Base-by-base conservation (phyloP, 2,113 vertebrate species). In the Plecturocebus donacophilus region DNA sequence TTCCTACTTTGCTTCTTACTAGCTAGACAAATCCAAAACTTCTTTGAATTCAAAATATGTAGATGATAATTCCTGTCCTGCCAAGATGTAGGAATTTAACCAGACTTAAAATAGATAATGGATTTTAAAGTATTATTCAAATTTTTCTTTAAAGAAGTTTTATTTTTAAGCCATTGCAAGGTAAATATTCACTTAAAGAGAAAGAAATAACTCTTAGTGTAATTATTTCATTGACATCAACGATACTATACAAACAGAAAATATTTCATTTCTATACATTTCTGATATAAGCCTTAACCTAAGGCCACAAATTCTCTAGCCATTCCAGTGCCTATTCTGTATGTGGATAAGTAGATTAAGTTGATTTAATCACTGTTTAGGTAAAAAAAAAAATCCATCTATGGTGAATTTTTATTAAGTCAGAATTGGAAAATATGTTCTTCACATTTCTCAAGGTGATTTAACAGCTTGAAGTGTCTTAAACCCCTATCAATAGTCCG, bases 391-490 rank as follows among this genome's bases (percentile, higher is more conserved):
- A 82, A 88, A 82, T 64, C n/a, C 3, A 6, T 64, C 16, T 81
- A 17, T 42, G n/a, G 71, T 87, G 21, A 66, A 25, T 58, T 90
- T 82, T 88, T 86, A 90, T 30, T 82, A 90, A 97, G 61, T 45
- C 81, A 71, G 79, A 77, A 17, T 76, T 91, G n/a, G 32, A 66
- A 83, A 92, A 81, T 85, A 56, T 16, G 6, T 56, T 92, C 56
- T 88, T 87, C 47, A 94, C 56, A 76, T 64, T 56, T 94, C 49
- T 88, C 88, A 83, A 92, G 38, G 52, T 96, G 91, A 73, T 47
- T 88, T 87, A 87, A 93, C 12, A 56, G 25, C 52, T 66, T 76
- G 27, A 89, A 98, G 30, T 71, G 45, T 84, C 56, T 96, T 94
- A 87, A 87, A 93, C 30, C 56, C 54, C 10, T 90, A 16, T 87